Percentiles rank a stretch among this genome's conserved stretches.
Conservation (phyloP, 2,888 invertebrate genomes). For the Orthosia incerta region DNA sequence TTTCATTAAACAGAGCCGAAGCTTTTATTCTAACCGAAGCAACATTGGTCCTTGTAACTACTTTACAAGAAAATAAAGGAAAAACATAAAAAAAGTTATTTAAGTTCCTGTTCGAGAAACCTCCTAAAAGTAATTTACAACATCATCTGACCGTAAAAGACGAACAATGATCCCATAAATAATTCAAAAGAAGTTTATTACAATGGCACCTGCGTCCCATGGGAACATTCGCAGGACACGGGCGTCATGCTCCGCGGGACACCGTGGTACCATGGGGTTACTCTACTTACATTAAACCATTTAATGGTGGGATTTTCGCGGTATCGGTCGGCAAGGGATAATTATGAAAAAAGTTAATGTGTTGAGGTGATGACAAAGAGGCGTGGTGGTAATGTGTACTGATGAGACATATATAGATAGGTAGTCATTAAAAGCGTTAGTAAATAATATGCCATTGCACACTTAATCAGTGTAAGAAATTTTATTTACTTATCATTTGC, state of each 20-base stretch:
- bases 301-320: slow-evolving; percentile 47
- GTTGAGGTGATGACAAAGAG: slow-evolving; percentile 24
- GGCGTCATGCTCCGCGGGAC: slow-evolving; percentile 78
- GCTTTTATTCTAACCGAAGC: slow-evolving; percentile 10
- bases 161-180: slow-evolving; percentile 79
- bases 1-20: slow-evolving; percentile 5
- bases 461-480: too few species aligned
- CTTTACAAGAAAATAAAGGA: slow-evolving; percentile 20
- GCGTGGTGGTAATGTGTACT: neutral
- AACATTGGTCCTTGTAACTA: slow-evolving; percentile 17
- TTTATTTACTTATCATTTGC: neutral
- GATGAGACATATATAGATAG: neutral
- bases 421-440: too few species aligned
- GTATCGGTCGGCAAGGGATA: slow-evolving; percentile 46
- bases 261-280: slow-evolving; percentile 60
- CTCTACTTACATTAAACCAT: slow-evolving; percentile 59
- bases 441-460: too few species aligned
- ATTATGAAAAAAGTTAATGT: slow-evolving; percentile 23
- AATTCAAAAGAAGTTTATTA: slow-evolving; percentile 76
- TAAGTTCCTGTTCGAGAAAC: slow-evolving; percentile 56
- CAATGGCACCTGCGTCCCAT: slow-evolving; percentile 83
- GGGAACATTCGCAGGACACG: slow-evolving; percentile 80
- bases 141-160: slow-evolving; percentile 72
- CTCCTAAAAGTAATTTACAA: slow-evolving; percentile 68
- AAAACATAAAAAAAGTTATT: slow-evolving; percentile 34